Conservation (phyloP, 2,797 vertebrate genomes). For the Esox lucius region DNA sequence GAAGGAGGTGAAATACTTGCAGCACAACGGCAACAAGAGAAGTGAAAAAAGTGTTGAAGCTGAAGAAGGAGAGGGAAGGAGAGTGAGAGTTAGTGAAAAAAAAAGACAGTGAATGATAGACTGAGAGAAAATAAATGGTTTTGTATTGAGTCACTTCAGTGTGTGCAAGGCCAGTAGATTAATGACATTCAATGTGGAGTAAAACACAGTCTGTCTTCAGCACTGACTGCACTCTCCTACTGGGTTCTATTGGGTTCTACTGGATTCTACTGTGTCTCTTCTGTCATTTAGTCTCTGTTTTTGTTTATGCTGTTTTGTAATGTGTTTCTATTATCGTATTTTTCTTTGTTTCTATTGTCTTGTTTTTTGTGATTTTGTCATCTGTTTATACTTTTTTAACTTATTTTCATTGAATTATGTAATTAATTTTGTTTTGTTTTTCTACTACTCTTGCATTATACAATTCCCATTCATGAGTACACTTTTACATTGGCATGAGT, state of each 20-base stretch:
- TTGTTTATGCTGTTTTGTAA: too few species aligned
- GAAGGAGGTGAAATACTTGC: background rate
- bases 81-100: constrained; percentile 6
- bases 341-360: too few species aligned
- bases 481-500: constrained; percentile 9
- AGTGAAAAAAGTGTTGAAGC: background rate
- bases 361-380: too few species aligned
- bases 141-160: constrained; percentile 11
- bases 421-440: background rate
- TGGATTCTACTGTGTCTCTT: too few species aligned
- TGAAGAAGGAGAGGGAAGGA: constrained; percentile 10
- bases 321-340: too few species aligned
- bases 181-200: too few species aligned
- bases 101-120: too few species aligned
- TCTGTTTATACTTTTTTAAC: background rate
- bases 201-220: too few species aligned
- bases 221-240: too few species aligned
- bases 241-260: too few species aligned
- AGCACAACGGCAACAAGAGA: background rate
- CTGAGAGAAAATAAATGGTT: background rate
- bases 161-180: constrained; percentile 23
- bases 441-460: background rate
- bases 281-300: too few species aligned
- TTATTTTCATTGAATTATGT: background rate
- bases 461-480: background rate